A percentile compares a stretch with the other conserved stretches of the same genome.
Evolutionary conservation across 2,113 vertebrate species (phyloP).

Genomic region (Rhinogobius similis): DNA sequence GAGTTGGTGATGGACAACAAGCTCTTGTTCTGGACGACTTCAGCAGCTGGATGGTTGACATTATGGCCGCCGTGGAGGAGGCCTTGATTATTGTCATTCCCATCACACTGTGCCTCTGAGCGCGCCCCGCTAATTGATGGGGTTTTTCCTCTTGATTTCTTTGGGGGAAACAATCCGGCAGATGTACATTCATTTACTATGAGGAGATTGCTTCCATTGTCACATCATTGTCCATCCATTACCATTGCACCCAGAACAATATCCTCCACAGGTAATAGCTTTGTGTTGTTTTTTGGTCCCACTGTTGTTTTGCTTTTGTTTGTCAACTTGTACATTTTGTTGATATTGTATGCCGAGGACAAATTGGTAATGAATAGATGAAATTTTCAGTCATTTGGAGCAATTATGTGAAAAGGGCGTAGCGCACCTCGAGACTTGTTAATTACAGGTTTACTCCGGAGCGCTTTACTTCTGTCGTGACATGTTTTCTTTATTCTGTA

Average conservation of each 20-base stretch:
- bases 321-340: constrained; percentile 48
- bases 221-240: constrained; percentile 60
- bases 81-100: constrained; percentile 65
- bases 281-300: constrained; percentile 19
- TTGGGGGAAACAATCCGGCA: constrained; percentile 68
- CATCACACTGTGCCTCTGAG: constrained; percentile 54
- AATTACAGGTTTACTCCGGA: constrained; percentile 42
- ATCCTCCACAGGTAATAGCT: constrained; percentile 39
- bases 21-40: constrained; percentile 33
- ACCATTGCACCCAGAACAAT: constrained; percentile 28
- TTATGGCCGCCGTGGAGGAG: constrained; percentile 17
- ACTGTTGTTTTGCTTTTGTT: constrained; percentile 38
- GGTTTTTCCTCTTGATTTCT: constrained; percentile 66
- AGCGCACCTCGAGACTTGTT: constrained; percentile 19
- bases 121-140: constrained; percentile 59
- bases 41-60: constrained; percentile 40
- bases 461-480: constrained; percentile 44
- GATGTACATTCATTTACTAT: constrained; percentile 68
- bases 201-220: constrained; percentile 65
- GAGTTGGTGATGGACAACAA: constrained; percentile 25
- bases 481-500: constrained; percentile 32
- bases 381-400: constrained; percentile 13
- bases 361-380: constrained; percentile 28
- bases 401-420: constrained; percentile 17
- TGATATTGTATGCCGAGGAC: constrained; percentile 35